A percentile compares a stretch with the other conserved stretches of the same genome.
Conservation (phyloP, 2,888 invertebrate species). For the Crossocerus cetratus region DNA sequence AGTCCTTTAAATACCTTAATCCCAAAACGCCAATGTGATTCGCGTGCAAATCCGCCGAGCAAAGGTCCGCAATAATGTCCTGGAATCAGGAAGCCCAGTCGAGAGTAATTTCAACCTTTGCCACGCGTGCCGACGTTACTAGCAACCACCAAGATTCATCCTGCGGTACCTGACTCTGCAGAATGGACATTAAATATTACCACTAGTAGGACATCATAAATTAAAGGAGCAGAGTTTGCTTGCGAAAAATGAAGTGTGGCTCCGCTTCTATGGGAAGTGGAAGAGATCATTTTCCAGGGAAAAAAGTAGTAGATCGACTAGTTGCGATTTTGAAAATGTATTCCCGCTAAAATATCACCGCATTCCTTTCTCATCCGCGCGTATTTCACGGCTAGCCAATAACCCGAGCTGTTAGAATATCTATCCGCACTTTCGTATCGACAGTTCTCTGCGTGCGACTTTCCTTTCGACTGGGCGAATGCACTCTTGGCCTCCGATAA, state of each 20-base stretch:
- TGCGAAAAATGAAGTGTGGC: no score
- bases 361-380: no score
- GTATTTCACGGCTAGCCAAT: conserved; percentile 26
- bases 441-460: conserved; percentile 15
- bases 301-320: no score
- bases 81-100: conserved; percentile 14
- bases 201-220: no score
- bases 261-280: no score
- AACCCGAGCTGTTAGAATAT: conserved; percentile 46
- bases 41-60: conserved; percentile 35
- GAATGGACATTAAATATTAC: not conserved
- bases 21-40: conserved; percentile 49
- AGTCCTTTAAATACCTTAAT: conserved; percentile 55
- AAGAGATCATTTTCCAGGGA: no score
- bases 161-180: not conserved
- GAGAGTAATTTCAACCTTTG: conserved; percentile 41
- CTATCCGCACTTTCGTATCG: conserved; percentile 27
- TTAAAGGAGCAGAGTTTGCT: no score
- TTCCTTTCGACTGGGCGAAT: conserved; percentile 1
- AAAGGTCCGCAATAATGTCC: conserved; percentile 21
- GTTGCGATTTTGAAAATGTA: no score
- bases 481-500: not conserved
- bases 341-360: no score
- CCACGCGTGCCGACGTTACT: conserved; percentile 16
- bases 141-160: conserved; percentile 26